Evolutionary conservation across 1,140 invertebrate species (phyloP).

Genomic region (Trichonephila clavata): DNA sequence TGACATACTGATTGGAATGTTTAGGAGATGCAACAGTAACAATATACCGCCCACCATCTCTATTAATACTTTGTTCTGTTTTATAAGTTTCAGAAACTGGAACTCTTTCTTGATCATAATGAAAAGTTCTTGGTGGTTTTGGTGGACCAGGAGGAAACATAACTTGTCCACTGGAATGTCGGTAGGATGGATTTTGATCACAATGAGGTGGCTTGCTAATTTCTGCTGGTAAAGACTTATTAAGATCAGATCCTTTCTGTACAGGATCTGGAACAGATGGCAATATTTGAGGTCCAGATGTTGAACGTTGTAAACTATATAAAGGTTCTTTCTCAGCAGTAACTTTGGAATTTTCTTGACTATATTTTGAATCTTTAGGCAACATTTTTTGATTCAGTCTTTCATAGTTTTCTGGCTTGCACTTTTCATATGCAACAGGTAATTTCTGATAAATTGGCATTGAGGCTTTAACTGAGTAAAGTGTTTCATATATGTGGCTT

Average conservation of each 20-base stretch:
- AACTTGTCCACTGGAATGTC: constrained; percentile 6
- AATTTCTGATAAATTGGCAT: constrained; percentile 60
- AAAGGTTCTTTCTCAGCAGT: constrained; percentile 47
- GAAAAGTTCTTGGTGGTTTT: constrained; percentile 76
- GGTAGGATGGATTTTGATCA: constrained; percentile 27
- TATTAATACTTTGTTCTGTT: constrained; percentile 47
- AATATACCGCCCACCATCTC: constrained; percentile 75
- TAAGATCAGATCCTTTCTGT: constrained; percentile 44
- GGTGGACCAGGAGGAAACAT: constrained; percentile 68
- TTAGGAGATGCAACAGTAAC: constrained; percentile 77
- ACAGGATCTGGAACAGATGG: constrained; percentile 20
- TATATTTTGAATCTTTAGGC: constrained; percentile 49
- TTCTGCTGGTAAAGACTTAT: constrained; percentile 19
- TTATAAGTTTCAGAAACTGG: constrained; percentile 41
- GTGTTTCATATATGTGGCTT: constrained; percentile 54
- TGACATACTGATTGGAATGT: constrained; percentile 47
- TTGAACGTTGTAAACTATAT: constrained; percentile 65
- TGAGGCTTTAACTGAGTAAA: constrained; percentile 39
- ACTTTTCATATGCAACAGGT: constrained; percentile 57
- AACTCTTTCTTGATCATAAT: constrained; percentile 63
- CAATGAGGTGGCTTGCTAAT: constrained; percentile 24
- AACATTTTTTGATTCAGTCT: background rate
- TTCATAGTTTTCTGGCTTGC: constrained; percentile 48
- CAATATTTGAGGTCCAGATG: constrained; percentile 66
- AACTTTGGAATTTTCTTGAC: constrained; percentile 34